These are phyloP conservation scores for Choloepus hoffmanni DNA, from an alignment of 2,113 vertebrate genomes.

Conservation along the genomic window DNA sequence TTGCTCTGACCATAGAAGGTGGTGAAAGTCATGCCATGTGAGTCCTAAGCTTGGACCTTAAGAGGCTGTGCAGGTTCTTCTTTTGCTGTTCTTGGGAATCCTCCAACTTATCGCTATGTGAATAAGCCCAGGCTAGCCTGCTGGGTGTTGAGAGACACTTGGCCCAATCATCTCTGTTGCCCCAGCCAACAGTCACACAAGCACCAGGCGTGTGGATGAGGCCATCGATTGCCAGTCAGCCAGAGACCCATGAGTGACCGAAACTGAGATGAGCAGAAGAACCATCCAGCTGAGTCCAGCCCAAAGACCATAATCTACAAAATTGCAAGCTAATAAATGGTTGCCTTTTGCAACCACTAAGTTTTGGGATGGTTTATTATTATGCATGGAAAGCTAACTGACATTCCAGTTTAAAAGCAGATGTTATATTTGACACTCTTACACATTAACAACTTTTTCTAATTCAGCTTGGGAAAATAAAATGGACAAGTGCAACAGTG, in stretches of 20 bases:
- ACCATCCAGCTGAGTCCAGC: background rate
- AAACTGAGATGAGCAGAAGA: background rate
- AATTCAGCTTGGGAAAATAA: background rate
- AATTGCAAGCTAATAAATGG: background rate
- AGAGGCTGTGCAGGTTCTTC: background rate
- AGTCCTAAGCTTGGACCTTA: background rate
- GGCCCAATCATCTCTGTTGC: background rate
- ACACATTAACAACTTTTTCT: background rate
- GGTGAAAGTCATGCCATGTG: accelerated
- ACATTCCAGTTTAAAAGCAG: background rate
- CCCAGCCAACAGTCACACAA: background rate
- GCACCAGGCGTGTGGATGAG: background rate
- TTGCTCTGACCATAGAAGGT: accelerated
- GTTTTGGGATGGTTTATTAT: background rate
- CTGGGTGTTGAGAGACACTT: background rate
- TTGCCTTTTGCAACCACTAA: background rate
- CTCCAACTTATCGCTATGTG: background rate
- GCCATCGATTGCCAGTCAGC: accelerated
- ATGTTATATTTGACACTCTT: background rate
- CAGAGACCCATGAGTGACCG: background rate
- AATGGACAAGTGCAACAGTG: background rate
- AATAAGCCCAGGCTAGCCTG: background rate
- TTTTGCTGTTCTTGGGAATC: background rate
- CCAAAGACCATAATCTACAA: background rate
- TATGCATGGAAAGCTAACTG: background rate